These are phyloP conservation scores for Lophochroa leadbeateri DNA, from an alignment of 2,113 vertebrate genomes.

Conservation along the genomic window DNA sequence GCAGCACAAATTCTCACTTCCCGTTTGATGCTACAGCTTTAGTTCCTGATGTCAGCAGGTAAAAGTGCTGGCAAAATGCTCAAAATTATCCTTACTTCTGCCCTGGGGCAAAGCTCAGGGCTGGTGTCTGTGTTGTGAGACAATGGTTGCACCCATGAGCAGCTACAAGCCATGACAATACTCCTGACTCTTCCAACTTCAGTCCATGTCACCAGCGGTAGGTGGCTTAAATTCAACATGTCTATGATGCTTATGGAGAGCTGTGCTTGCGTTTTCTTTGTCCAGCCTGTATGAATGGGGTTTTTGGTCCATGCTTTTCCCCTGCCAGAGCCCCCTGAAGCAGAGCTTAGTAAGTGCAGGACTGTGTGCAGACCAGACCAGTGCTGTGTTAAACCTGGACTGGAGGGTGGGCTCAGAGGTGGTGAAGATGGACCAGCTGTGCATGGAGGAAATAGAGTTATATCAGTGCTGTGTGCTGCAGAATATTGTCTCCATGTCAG, in stretches of 20 bases:
- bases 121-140: background rate
- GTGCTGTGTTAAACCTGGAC: background rate
- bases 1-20: background rate
- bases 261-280: background rate
- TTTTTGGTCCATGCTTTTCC: background rate
- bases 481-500: background rate
- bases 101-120: background rate
- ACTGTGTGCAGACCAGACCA: fast-evolving
- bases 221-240: background rate
- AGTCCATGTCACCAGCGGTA: fast-evolving
- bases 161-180: background rate
- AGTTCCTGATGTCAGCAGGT: background rate
- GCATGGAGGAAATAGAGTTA: background rate
- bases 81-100: background rate
- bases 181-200: background rate
- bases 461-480: background rate
- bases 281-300: background rate
- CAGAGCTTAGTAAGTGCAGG: background rate
- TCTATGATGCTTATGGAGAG: background rate
- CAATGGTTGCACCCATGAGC: fast-evolving
- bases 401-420: background rate
- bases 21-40: background rate
- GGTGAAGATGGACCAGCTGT: background rate
- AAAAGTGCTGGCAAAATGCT: background rate
- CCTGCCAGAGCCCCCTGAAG: background rate